Base-by-base conservation (phyloP, 2,888 invertebrate genomes). In the Cephus spinipes region DNA sequence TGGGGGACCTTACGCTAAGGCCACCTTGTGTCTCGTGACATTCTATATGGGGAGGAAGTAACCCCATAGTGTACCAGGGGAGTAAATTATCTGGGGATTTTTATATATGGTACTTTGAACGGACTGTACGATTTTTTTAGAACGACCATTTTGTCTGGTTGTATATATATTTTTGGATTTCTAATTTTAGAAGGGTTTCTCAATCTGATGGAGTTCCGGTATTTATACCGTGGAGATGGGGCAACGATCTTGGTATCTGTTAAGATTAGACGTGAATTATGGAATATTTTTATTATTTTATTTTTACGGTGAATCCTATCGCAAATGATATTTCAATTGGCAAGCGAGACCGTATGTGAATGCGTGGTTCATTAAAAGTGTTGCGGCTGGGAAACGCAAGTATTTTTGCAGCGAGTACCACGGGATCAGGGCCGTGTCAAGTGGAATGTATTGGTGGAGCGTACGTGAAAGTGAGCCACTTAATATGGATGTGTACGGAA, bases 401-500 rank as follows among this genome's bases (percentile, higher is more conserved):
- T 81, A 80, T 81, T 84, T 84, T 83, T 79, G 76, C 80, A 75
- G 73, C 78, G 78, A 76, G 75, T 68, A 76, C 30, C 74, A 33
- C 74, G 81, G 77, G 83, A 83, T 85, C 83, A 81, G 79, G 82
- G 84, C 77, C 85, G 81, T 81, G 84, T 80, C 81, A 79, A 81
- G 36, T 75, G 71, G 75, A 76, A 31, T 69, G 73, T 36, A 12
- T 32, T 34, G 68, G 73, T 34, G 73, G 34, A 40, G 73, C 76
- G 81, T 80, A 78, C 82, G 81, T 85, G 85, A 88, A 86, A 85
- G 85, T 85, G 87, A 89, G 86, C 85, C 87, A 88, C 85, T 87
- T 86, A 85, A 88, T 87, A 84, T 85, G 85, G 82, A 89, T 85
- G 89, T 86, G 85, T 82, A 83, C 83, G 85, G 81, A 85, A 85